Conservation (phyloP, 2,888 invertebrate genomes). For the Eristalis pertinax region DNA sequence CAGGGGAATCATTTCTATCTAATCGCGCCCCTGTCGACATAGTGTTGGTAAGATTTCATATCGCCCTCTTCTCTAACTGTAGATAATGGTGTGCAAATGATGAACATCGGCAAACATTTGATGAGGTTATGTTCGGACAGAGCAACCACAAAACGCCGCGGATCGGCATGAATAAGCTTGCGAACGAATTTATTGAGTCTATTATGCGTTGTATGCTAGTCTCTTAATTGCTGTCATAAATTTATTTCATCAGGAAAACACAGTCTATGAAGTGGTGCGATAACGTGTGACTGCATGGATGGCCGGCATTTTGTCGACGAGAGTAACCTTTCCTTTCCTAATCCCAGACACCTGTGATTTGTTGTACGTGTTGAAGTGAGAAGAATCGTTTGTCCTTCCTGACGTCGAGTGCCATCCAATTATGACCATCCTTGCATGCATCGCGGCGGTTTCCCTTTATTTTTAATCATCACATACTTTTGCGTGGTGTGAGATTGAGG, state of each 20-base stretch:
- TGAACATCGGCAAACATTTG: conserved; percentile 54
- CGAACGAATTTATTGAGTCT: conserved; percentile 58
- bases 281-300: not conserved
- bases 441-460: conserved; percentile 2
- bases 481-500: conserved; percentile 8
- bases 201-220: conserved; percentile 44
- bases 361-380: conserved; percentile 44
- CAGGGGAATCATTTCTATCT: conserved; percentile 8
- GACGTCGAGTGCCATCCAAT: conserved; percentile 48
- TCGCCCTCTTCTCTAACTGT: conserved; percentile 12
- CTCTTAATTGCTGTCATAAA: conserved; percentile 80
- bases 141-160: not conserved
- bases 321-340: not conserved
- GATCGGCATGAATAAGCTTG: conserved; percentile 18
- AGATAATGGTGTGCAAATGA: conserved; percentile 27
- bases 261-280: conserved; percentile 33
- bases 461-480: conserved; percentile 10
- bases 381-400: not conserved
- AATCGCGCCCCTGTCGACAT: conserved; percentile 22
- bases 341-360: conserved; percentile 42
- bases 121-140: conserved; percentile 5
- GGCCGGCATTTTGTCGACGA: not conserved
- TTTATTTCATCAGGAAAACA: conserved; percentile 78
- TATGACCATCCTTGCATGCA: conserved; percentile 2
- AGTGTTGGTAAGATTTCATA: conserved; percentile 6